Evolutionary conservation across 2,797 vertebrate species (phyloP).

Genomic region (Avahi laniger): DNA sequence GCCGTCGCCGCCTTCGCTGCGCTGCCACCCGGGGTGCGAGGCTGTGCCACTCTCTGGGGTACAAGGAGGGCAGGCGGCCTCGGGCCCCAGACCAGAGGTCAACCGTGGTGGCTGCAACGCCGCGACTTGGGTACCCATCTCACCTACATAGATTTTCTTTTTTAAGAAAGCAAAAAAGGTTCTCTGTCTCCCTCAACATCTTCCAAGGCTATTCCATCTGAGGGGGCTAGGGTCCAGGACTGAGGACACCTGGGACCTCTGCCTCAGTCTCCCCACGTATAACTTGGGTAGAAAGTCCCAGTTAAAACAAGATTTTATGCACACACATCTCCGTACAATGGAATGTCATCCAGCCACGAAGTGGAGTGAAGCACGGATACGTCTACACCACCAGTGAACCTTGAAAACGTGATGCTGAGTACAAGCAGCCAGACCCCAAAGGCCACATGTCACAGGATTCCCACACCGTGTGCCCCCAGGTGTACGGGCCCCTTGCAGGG

Average conservation of each 20-base stretch:
- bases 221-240: background rate
- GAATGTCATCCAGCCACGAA: background rate
- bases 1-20: rapidly evolving
- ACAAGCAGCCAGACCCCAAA: background rate
- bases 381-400: background rate
- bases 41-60: rapidly evolving
- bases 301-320: background rate
- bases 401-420: background rate
- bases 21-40: rapidly evolving
- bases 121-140: background rate
- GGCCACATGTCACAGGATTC: background rate
- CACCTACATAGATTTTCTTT: background rate
- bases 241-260: background rate
- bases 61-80: background rate
- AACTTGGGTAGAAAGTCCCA: background rate
- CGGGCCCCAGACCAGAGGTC: background rate
- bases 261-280: background rate
- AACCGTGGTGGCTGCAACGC: rapidly evolving
- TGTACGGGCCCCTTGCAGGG: rapidly evolving
- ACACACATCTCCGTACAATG: rapidly evolving
- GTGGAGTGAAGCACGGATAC: background rate
- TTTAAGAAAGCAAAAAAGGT: background rate
- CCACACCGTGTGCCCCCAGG: background rate
- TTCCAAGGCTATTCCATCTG: background rate
- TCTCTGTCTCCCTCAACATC: background rate